A percentile compares a stretch with the other conserved stretches of the same genome.
Evolutionary conservation across 2,797 vertebrate species (phyloP).

Genomic region (Rhabdophis nuchalis): DNA sequence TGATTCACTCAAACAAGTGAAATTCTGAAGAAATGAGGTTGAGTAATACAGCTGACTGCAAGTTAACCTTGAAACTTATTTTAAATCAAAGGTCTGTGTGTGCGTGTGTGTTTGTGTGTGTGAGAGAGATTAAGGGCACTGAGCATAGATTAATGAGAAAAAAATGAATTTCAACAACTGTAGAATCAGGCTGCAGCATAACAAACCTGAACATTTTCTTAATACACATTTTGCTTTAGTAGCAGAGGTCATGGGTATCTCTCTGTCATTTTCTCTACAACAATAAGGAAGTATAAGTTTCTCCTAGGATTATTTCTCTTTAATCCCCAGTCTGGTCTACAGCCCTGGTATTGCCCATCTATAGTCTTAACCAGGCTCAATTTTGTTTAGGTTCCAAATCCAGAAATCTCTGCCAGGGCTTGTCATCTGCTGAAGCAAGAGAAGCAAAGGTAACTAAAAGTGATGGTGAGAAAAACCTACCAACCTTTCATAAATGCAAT

Average conservation of each 20-base stretch:
- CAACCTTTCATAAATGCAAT: neutral
- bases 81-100: slow-evolving; percentile 38
- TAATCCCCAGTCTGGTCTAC: neutral
- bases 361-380: neutral
- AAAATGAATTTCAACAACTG: neutral
- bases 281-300: neutral
- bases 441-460: neutral
- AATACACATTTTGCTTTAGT: slow-evolving; percentile 43
- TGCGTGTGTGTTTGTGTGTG: neutral
- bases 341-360: neutral
- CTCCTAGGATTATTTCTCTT: neutral
- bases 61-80: slow-evolving; percentile 9
- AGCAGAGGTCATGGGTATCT: neutral
- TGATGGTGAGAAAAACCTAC: neutral
- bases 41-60: neutral
- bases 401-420: neutral
- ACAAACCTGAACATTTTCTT: neutral
- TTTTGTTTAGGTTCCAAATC: neutral
- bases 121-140: neutral
- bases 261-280: neutral
- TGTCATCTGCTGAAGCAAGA: neutral
- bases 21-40: neutral
- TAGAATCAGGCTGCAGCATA: neutral
- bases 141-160: neutral
- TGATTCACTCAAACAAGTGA: neutral